Base-by-base conservation (phyloP, 2,888 invertebrate genomes). In the Philereme vetulata region DNA sequence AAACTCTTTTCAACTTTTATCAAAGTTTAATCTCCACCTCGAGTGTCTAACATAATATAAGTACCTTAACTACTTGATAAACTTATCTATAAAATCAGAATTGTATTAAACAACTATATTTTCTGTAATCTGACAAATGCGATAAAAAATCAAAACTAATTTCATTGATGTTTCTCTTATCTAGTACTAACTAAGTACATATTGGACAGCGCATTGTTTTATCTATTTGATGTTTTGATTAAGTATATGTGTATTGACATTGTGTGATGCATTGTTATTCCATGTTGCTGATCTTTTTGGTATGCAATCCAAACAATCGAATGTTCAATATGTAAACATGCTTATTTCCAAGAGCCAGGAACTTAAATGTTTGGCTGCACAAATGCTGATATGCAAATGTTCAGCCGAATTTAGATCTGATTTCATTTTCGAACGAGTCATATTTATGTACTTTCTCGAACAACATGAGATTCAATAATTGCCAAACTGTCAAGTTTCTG, bases 1-100 rank as follows among this genome's bases (percentile, higher is more conserved):
- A 88, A 87, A 89, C 87, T 85, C 75, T 70, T 78, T 78, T 83
- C 88, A 86, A 85, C 83, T 80, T 67, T 85, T 90, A 90, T 90
- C 89, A 71, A 56, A 54, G 68, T 69, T 71, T 84, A 85, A 89
- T 86, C 88, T 77, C 71, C 72, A 76, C 74, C 71, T 81, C 65
- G 71, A 85, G 81, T 83, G 75, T 47, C 33, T 56, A 58, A 47
- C 78, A 78, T 80, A 81, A 77, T 21, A 21, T 21, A 21, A 21
- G 21, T 21, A 21, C 2, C 21, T 2, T 21, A 21, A 21, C 21
- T 73, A 68, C 72, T 71, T 78, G 84, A 88, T 88, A 87, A 83
- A 79, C 72, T 76, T 86, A 89, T 88, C 89, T 81, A 77, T 66
- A 82, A 21, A 88, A 90, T 90, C 89, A 82, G 80, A 2, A 42